Base-by-base conservation (phyloP, 64 coral and sea anemone genomes). In the Dendronephthya gigantea region DNA sequence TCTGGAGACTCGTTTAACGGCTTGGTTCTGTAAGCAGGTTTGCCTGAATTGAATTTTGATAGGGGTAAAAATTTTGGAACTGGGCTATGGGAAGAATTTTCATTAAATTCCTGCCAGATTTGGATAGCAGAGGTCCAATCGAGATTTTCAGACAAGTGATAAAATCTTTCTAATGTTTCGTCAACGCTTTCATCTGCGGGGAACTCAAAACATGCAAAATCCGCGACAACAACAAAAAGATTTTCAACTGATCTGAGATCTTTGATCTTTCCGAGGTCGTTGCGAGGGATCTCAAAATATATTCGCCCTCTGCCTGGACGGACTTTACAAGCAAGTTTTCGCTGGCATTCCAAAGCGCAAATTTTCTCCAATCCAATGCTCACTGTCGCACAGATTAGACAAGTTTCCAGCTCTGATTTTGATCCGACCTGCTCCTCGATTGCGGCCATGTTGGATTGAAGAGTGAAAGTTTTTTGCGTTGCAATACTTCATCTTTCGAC, bases 61-160 rank as follows among this genome's bases (percentile, higher is more conserved):
- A 62, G 25, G 6, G 55, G 55, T 5, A 62, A 62, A 22, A 62
- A 62, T 19, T 62, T 62, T 62, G 10, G 55, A 5, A 62, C 55
- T 17, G 55, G 55, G 19, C 55, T 62, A 62, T 27, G 19, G 0
- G 7, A 62, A 23, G 55, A 62, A 69, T 91, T 85, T 48, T 84
- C 92, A 9, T 87, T 98, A 81, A 84, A 98, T 30, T 93, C 65
- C 48, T 89, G 85, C 95, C 95, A 98, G 25, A 90, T 23, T 49
- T 81, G 82, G 31, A 98, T 83, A 37, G 84, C 87, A 37, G 39
- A 58, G 2, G 87, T 45, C 95, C 95, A 98, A 23, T 91, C 28
- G 19, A 98, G 55, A 2, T 90, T 43, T 12, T 82, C 50, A 2
- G 92, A 83, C 66, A 98, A 82, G 30, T 92, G 74, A 41, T 85